A percentile compares a stretch with the other conserved stretches of the same genome.
phyloP scores from a whole-genome alignment of 2,797 vertebrate genomes.

The Pristis pectinata region DNA sequence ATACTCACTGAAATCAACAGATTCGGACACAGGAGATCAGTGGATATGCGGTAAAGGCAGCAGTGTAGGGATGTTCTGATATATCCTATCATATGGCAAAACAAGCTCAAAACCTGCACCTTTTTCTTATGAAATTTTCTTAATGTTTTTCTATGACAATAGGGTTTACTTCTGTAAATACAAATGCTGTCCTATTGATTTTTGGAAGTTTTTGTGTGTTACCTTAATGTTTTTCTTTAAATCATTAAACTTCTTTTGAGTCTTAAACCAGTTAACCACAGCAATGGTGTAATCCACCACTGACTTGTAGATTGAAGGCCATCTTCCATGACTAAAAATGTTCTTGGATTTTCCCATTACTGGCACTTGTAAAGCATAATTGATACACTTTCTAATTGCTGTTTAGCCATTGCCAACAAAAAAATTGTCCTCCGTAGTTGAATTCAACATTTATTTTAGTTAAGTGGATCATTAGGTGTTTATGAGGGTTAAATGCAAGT shows the following conservation, averaged over 20 bases:
- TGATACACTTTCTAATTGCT: not conserved
- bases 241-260: not conserved
- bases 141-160: not conserved
- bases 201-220: not conserved
- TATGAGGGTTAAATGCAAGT: not conserved
- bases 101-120: too few relatives aligned
- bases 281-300: not conserved
- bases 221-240: not conserved
- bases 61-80: too few relatives aligned
- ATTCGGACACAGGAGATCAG: too few relatives aligned
- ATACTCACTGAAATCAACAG: too few relatives aligned
- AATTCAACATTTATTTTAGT: not conserved
- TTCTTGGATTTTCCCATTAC: not conserved
- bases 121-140: not conserved
- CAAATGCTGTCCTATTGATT: not conserved
- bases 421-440: not conserved
- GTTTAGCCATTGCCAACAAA: not conserved
- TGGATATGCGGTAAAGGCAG: too few relatives aligned
- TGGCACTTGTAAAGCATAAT: not conserved
- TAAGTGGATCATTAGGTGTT: not conserved
- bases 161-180: not conserved
- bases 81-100: too few relatives aligned
- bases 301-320: not conserved
- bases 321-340: not conserved
- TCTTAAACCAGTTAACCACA: not conserved